Evolutionary conservation across 2,888 invertebrate genomes (phyloP).

Genomic region (Lapara coniferarum): DNA sequence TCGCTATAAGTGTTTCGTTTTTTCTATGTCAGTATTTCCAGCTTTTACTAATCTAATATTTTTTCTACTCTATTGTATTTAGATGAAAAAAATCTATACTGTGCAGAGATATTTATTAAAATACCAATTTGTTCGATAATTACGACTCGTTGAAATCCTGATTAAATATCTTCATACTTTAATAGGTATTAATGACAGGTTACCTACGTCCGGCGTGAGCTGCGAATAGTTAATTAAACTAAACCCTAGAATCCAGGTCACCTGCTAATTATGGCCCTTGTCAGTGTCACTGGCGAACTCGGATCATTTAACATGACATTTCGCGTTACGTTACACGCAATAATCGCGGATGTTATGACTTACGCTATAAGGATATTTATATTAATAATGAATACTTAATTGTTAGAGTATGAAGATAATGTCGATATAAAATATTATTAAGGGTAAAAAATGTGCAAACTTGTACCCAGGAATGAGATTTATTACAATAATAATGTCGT

Average conservation of each 20-base stretch:
- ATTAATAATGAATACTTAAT: too few species aligned
- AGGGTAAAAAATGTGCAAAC: too few species aligned
- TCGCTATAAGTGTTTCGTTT: too few species aligned
- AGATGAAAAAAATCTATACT: too few species aligned
- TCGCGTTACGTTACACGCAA: background rate
- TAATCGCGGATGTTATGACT: background rate
- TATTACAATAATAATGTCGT: too few species aligned
- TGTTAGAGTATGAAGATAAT: too few species aligned
- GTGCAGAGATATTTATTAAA: too few species aligned
- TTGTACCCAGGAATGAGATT: too few species aligned
- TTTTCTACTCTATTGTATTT: too few species aligned
- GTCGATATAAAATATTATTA: too few species aligned
- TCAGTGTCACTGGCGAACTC: constrained; percentile 60
- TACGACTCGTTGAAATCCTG: background rate
- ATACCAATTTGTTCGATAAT: background rate
- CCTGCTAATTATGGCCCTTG: constrained; percentile 63
- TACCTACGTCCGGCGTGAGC: constrained; percentile 39
- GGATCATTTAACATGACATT: constrained; percentile 15
- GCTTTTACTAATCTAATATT: too few species aligned
- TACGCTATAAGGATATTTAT: background rate
- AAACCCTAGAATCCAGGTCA: constrained; percentile 64
- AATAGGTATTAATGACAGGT: constrained; percentile 20
- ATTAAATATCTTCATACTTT: background rate
- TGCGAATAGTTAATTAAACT: constrained; percentile 62
- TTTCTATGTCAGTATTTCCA: too few species aligned